A percentile compares a stretch with the other conserved stretches of the same genome.
Evolutionary conservation across 2,797 vertebrate species (phyloP).

Genomic region (Gephyroberyx darwinii): DNA sequence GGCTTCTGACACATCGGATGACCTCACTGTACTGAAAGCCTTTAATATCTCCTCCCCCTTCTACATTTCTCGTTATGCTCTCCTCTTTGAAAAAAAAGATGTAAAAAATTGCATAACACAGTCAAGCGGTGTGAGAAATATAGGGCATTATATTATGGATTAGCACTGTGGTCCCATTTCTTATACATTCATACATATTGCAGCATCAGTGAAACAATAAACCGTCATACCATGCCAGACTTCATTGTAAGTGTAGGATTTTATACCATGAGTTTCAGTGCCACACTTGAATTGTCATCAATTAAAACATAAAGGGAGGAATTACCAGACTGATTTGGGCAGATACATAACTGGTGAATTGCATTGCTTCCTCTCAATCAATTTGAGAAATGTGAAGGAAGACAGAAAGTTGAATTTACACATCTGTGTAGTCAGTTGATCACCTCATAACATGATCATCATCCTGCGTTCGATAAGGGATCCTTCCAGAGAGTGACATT

Average conservation of each 20-base stretch:
- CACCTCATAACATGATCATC: too few relatives aligned
- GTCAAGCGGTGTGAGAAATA: neutral
- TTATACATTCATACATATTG: neutral
- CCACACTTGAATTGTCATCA: neutral
- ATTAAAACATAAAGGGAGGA: slow-evolving; percentile 6
- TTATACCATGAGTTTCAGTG: neutral
- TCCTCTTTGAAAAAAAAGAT: slow-evolving; percentile 11
- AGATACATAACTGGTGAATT: neutral
- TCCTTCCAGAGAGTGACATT: neutral
- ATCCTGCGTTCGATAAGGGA: too few relatives aligned
- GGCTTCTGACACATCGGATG: slow-evolving; percentile 35
- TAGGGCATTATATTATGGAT: neutral
- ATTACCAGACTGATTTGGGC: neutral
- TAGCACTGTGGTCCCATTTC: neutral
- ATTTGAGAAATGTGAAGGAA: neutral
- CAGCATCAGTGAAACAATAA: neutral
- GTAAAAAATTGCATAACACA: neutral
- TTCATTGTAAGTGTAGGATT: neutral
- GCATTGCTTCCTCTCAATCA: neutral
- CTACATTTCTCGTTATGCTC: neutral
- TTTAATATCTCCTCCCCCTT: slow-evolving; percentile 8
- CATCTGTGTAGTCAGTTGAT: too few relatives aligned
- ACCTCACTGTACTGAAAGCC: slow-evolving; percentile 33
- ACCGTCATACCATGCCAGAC: too few relatives aligned
- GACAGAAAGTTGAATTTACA: neutral